phyloP scores from a whole-genome alignment of 2,113 vertebrate species.

The Nothoprocta pentlandii region DNA sequence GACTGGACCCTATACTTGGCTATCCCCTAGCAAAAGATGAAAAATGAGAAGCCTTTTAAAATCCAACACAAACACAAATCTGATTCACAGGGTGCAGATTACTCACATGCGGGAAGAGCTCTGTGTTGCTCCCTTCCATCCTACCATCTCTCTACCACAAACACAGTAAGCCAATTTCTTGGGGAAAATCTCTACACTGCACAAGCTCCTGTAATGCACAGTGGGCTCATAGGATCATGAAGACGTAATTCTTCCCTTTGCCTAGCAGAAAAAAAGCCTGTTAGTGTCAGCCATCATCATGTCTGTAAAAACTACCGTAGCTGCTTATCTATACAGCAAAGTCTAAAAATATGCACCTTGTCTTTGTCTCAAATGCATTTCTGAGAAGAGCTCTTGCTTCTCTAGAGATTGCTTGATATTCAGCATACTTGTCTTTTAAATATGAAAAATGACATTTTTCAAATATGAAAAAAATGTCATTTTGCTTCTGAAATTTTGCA shows the following conservation, averaged over 20 bases:
- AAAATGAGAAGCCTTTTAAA: background rate
- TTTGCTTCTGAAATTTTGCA: conserved; percentile 72
- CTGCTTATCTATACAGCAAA: background rate
- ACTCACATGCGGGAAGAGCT: background rate
- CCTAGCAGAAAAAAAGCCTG: conserved; percentile 28
- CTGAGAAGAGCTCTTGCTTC: conserved; percentile 62
- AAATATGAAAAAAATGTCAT: conserved; percentile 61
- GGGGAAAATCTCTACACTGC: conserved; percentile 20
- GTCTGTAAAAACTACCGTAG: background rate
- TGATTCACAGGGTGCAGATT: background rate
- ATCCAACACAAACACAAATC: background rate
- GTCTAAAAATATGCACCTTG: conserved; percentile 16
- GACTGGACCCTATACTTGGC: background rate
- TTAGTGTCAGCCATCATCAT: conserved; percentile 4
- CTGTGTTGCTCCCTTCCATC: conserved; percentile 35
- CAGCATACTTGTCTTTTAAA: conserved; percentile 70
- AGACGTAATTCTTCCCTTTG: background rate
- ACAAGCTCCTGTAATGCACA: conserved; percentile 1
- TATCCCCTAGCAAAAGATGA: background rate
- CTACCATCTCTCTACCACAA: background rate
- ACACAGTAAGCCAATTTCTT: background rate
- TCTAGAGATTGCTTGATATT: conserved; percentile 74
- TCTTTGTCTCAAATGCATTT: conserved; percentile 47
- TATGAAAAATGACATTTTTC: background rate
- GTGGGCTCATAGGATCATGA: background rate